Conservation (phyloP, 2,797 vertebrate species). For the Graptemys geographica region DNA sequence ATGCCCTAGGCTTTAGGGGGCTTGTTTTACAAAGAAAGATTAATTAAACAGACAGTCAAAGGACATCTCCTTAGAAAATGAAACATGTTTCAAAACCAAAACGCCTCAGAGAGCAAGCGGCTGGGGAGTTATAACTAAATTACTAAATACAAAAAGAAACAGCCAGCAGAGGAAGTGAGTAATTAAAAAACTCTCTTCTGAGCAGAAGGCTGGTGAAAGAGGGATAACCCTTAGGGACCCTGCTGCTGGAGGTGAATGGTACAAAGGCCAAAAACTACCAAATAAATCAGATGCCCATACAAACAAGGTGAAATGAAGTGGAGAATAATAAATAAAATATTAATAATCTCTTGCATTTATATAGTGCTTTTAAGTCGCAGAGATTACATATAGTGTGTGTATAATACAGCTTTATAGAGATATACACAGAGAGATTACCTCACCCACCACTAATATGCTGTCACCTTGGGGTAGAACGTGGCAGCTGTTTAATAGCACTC, state of each 20-base stretch:
- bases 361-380: accelerated
- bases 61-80: constrained; percentile 42
- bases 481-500: constrained; percentile 22
- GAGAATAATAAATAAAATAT: background rate
- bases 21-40: constrained; percentile 65
- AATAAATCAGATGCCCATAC: constrained; percentile 23
- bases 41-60: constrained; percentile 68
- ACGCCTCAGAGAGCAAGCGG: constrained; percentile 12
- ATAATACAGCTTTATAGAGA: constrained; percentile 4
- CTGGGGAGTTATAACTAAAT: constrained; percentile 67
- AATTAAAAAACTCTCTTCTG: constrained; percentile 63
- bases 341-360: background rate
- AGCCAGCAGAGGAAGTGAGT: constrained; percentile 70
- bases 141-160: constrained; percentile 72
- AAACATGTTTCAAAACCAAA: constrained; percentile 30
- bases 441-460: background rate
- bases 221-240: constrained; percentile 18
- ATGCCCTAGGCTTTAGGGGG: constrained; percentile 5
- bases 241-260: background rate
- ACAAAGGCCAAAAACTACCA: constrained; percentile 9
- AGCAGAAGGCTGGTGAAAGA: constrained; percentile 24
- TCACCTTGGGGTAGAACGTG: constrained; percentile 29
- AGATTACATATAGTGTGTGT: background rate
- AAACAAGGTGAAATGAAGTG: background rate
- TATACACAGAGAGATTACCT: constrained; percentile 32